Conservation (phyloP, 2,888 invertebrate species). For the Drosophila meridiana region DNA sequence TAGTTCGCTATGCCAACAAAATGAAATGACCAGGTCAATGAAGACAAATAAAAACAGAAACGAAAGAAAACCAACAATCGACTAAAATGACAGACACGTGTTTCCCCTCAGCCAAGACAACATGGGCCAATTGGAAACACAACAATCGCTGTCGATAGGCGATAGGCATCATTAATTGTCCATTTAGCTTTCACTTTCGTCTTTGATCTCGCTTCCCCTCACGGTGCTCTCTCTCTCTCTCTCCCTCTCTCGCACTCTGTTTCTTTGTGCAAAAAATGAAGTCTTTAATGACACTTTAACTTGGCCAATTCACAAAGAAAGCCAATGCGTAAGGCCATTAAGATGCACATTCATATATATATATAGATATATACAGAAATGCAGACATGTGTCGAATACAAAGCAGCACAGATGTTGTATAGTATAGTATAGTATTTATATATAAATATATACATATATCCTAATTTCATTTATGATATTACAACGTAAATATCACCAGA, state of each 20-base stretch:
- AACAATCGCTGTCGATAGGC: constrained; percentile 30
- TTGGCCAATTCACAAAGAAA: constrained; percentile 36
- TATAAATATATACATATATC: too few relatives aligned
- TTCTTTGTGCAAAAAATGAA: constrained; percentile 18
- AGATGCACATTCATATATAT: background rate
- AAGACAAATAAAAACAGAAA: background rate
- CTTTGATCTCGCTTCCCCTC: constrained; percentile 23
- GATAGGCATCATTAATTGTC: constrained; percentile 53
- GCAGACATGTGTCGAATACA: background rate
- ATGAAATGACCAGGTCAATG: constrained; percentile 7
- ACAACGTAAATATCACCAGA: background rate
- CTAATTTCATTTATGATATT: background rate
- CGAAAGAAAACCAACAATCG: constrained; percentile 4
- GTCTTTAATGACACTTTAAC: constrained; percentile 32
- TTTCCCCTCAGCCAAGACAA: constrained; percentile 19
- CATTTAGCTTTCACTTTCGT: constrained; percentile 54
- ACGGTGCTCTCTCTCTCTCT: background rate
- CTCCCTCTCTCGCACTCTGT: background rate
- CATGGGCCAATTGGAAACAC: constrained; percentile 32
- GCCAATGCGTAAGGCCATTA: constrained; percentile 26
- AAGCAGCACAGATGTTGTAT: background rate
- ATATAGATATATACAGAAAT: background rate
- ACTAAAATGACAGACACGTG: constrained; percentile 44
- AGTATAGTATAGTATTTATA: too few relatives aligned
- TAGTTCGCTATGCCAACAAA: background rate